Evolutionary conservation across 2,113 vertebrate species (phyloP), one percentile per base, ranked within the genome.

Genomic region (Amphilophus citrinellus): DNA sequence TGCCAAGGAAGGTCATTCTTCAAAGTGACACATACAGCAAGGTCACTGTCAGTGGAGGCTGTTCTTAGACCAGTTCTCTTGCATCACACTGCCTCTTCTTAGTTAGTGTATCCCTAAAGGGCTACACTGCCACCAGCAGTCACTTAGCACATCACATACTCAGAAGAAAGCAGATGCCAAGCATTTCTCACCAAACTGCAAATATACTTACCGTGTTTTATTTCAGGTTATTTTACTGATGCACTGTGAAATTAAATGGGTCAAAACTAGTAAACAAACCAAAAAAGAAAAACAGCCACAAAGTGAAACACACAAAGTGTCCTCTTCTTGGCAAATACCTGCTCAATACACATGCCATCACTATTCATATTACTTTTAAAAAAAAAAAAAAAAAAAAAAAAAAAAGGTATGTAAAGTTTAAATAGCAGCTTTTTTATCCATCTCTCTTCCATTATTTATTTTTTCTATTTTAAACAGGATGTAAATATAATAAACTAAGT

Each of bases 11-110:
- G 91, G 94, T 93, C 86, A 68, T 59, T 76, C 87, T 83, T 82
- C 87, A 89, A 86, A 89, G 89, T 85, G 77, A 93, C 81, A 86
- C 58, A 79, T 44, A 84, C 87, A 87, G 84, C 90, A 88, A 91
- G 94, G 92, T 95, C 92, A 89, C 62, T 82, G 83, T 91, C 89
- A 84, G 82, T 27, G 50, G 11, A 71, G 58, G 85, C 86, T 18
- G 59, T 87, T 65, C 7, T 8, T 59, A 71, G 82, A 87, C 87
- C 87, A 32, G 80, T 78, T 77, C 77, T 61, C 86, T 11, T 61
- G 86, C 77, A 63, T 60, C 61, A 76, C 80, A 77, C 82, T 35
- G n/a, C 32, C 84, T 82, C 81, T 86, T 77, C 75, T 79, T 56
- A 79, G 65, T 82, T 79, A 79, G n/a, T 60, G 57, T 37, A 68